Evolutionary conservation across 2,797 vertebrate genomes (phyloP).

Genomic region (Coilia nasus): DNA sequence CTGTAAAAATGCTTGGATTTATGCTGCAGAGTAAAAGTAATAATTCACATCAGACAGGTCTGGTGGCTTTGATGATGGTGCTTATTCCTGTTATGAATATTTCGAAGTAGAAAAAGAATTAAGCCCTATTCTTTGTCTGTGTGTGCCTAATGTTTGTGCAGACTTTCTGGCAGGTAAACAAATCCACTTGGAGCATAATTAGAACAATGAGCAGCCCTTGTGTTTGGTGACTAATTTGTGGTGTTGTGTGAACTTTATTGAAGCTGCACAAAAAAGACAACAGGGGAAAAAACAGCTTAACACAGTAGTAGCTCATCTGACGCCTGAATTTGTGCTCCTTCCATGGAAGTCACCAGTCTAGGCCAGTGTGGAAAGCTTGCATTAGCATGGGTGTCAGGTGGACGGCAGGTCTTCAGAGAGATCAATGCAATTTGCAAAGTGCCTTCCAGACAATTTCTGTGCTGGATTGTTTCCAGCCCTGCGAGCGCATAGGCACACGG

Average conservation of each 20-base stretch:
- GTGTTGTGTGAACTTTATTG: background rate
- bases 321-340: constrained; percentile 42
- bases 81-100: constrained; percentile 4
- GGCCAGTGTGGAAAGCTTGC: constrained; percentile 36
- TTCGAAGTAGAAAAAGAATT: background rate
- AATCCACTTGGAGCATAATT: background rate
- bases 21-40: background rate
- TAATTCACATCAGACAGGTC: background rate
- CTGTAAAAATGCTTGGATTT: background rate
- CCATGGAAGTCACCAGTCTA: constrained; percentile 37
- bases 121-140: background rate
- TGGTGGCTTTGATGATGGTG: background rate
- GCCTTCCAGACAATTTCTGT: constrained; percentile 64
- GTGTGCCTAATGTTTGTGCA: background rate
- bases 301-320: background rate
- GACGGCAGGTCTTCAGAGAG: constrained; percentile 61
- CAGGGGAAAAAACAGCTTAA: background rate
- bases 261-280: background rate
- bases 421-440: constrained; percentile 72
- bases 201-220: background rate
- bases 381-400: constrained; percentile 59
- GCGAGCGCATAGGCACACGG: constrained; percentile 25
- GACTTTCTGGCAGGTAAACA: constrained; percentile 4
- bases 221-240: constrained; percentile 22
- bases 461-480: constrained; percentile 64